phyloP scores from a whole-genome alignment of 2,113 vertebrate genomes.

The Penelope pileata region DNA sequence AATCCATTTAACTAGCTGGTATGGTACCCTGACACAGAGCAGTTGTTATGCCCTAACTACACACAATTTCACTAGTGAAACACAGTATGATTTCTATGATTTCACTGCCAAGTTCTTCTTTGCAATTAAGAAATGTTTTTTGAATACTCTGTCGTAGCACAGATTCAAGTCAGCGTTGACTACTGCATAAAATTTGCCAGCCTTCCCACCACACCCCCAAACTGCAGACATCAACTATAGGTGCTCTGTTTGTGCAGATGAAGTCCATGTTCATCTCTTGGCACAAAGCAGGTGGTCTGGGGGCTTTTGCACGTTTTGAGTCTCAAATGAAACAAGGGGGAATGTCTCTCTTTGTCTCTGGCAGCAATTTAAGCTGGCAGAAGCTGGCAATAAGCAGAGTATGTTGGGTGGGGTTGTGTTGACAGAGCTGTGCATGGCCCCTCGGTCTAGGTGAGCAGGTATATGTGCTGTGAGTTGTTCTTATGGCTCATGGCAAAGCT shows the following conservation, averaged over 20 bases:
- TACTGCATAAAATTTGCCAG: background rate
- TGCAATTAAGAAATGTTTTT: background rate
- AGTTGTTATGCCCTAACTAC: background rate
- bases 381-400: rapidly evolving
- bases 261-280: background rate
- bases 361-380: background rate
- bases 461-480: background rate
- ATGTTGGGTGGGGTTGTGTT: background rate
- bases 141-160: background rate
- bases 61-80: background rate
- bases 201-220: background rate
- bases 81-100: background rate
- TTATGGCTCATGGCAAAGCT: background rate
- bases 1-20: background rate
- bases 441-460: background rate
- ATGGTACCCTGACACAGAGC: background rate
- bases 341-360: background rate
- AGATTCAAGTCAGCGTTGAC: background rate
- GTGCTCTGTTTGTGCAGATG: background rate
- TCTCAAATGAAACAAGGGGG: background rate
- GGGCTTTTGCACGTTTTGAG: background rate
- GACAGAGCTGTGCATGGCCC: background rate
- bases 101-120: background rate
- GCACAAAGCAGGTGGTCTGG: background rate
- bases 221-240: rapidly evolving